A percentile compares a stretch with the other conserved stretches of the same genome.
These are phyloP conservation scores for Aegithalos caudatus DNA, from an alignment of 2,113 vertebrate genomes.

Conservation along the genomic window DNA sequence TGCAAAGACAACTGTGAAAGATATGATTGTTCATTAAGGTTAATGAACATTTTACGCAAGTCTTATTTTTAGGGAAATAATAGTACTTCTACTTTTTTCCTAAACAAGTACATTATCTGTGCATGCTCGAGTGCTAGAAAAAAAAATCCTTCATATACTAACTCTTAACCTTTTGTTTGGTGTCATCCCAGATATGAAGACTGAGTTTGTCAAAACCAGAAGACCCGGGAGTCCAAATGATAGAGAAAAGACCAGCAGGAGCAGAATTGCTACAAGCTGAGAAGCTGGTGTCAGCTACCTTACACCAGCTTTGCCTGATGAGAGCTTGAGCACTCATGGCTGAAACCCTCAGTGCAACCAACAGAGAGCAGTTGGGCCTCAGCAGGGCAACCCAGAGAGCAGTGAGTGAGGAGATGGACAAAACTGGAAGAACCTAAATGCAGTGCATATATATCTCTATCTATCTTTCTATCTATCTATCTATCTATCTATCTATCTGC, in stretches of 20 bases:
- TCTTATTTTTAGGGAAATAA: background rate
- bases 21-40: background rate
- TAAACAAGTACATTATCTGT: background rate
- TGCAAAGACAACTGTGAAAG: background rate
- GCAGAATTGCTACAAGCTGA: background rate
- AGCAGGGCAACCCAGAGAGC: background rate
- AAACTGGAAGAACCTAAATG: background rate
- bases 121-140: background rate
- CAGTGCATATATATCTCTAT: background rate
- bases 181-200: background rate
- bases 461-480: background rate
- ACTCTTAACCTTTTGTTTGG: background rate
- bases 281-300: background rate
- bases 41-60: background rate
- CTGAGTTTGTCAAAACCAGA: background rate
- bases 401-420: background rate
- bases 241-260: background rate
- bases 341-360: background rate
- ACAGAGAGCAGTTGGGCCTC: background rate
- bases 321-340: background rate
- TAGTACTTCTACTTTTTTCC: background rate
- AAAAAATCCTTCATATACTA: background rate
- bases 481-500: background rate
- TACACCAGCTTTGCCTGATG: background rate
- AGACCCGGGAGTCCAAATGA: background rate